Evolutionary conservation across 2,888 invertebrate species (phyloP), one percentile per base, ranked within the genome.

Genomic region (Bimastos eiseni): DNA sequence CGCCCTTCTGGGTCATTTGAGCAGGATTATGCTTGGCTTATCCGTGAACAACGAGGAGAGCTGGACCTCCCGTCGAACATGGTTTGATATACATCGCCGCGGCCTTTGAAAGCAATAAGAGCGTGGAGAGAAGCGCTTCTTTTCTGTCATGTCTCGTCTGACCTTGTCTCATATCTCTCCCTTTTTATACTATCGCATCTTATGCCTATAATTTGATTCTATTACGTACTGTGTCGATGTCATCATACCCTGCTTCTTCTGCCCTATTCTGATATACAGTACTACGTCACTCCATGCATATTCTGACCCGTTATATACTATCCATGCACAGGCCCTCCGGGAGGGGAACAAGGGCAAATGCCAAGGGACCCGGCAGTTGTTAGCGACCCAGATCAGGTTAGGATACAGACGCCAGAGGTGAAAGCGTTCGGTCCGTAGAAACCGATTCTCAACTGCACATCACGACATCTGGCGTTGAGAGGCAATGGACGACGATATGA

Each of bases 61-160:
- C 70, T 70, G 70, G 70, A 70, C 70, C 70, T 70, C 70, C 70
- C n/a, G 70, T 70, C 49, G n/a, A 70, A 70, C 70, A 70, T n/a
- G 70, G 70, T 70, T 15, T 41, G 41, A 41, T 6, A 41, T 41
- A 70, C 70, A n/a, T n/a, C 70, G 70, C 17, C 30, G 70, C n/a
- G 70, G n/a, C 11, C 70, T 70, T 17, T 55, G 13, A 70, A 70
- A n/a, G 70, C 5, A n/a, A 70, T 30, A n/a, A n/a, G 30, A 44
- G 44, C 17, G 44, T 44, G 44, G 17, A 6, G 44, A 44, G 44
- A 44, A 11, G 55, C 5, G 3, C 30, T 55, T 55, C 55, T 55
- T 30, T 6, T 30, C 55, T 55, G 30, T 55, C 55, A 24, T 30
- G 5, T 30, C 55, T 55, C 30, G 30, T 55, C 55, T 30, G 21